These are phyloP conservation scores for Prionace glauca DNA, from an alignment of 2,797 vertebrate species.

Conservation along the genomic window DNA sequence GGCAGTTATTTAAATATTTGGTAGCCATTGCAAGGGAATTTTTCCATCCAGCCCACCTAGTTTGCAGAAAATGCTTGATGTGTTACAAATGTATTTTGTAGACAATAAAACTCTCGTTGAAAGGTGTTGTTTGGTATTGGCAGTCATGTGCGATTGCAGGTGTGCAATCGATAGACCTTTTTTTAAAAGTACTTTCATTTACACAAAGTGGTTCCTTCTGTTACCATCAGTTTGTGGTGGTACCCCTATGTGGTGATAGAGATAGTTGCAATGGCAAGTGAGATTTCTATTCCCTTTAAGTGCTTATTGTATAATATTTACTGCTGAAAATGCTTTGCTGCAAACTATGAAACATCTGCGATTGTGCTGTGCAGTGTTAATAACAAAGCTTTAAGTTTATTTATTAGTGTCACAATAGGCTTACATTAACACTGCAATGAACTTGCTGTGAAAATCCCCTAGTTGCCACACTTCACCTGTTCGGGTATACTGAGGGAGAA, in stretches of 20 bases:
- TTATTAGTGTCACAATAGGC: no score
- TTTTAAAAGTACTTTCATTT: not conserved
- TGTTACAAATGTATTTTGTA: not conserved
- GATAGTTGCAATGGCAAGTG: no score
- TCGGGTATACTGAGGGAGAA: no score
- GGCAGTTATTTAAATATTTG: not conserved
- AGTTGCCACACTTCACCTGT: no score
- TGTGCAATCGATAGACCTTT: not conserved
- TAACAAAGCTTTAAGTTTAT: not conserved
- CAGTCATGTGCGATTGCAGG: not conserved
- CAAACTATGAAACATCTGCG: not conserved
- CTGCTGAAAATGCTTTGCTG: not conserved
- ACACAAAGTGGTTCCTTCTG: not conserved
- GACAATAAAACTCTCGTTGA: not conserved
- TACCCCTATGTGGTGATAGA: not conserved
- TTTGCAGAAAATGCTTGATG: not conserved
- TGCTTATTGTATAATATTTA: not conserved
- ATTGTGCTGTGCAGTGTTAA: not conserved
- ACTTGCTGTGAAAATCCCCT: no score
- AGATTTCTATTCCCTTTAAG: no score
- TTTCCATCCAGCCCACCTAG: not conserved
- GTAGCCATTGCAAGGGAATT: not conserved
- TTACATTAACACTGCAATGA: no score
- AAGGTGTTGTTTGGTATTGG: not conserved
- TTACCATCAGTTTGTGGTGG: not conserved